Conservation (phyloP, 2,888 invertebrate species). For the Imbricaverruca yamaguchii region DNA sequence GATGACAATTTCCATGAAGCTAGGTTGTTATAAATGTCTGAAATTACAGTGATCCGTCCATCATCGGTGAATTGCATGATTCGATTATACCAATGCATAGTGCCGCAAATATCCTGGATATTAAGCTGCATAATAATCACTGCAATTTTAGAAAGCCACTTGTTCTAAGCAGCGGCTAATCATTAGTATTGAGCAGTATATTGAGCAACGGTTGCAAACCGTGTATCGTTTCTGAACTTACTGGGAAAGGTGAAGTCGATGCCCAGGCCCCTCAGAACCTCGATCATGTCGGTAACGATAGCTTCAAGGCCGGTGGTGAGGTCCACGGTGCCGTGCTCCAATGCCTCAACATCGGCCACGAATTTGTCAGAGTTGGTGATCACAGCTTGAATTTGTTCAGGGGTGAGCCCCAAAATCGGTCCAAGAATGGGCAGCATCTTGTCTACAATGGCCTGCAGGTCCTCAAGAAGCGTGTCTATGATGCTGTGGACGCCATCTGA, state of each 20-base stretch:
- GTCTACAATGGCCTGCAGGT: not conserved
- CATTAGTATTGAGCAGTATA: no score
- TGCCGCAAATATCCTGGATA: no score
- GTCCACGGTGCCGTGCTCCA: not conserved
- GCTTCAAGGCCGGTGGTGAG: not conserved
- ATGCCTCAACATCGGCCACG: not conserved
- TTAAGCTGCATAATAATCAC: no score
- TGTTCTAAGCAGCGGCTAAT: no score
- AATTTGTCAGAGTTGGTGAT: not conserved
- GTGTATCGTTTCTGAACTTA: not conserved
- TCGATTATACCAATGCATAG: no score
- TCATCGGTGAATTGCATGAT: no score
- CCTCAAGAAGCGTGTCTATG: not conserved
- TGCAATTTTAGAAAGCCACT: no score
- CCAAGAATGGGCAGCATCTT: not conserved
- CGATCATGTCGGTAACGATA: conserved; percentile 6
- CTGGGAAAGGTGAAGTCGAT: not conserved
- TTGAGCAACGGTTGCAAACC: no score
- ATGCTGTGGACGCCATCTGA: no score
- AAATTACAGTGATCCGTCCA: no score
- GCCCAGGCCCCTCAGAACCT: not conserved
- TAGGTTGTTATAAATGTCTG: no score
- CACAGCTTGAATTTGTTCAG: not conserved
- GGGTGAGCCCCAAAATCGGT: not conserved
- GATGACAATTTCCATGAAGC: no score